Evolutionary conservation across 1,140 invertebrate species (phyloP).

Genomic region (Bradynema listronoti): DNA sequence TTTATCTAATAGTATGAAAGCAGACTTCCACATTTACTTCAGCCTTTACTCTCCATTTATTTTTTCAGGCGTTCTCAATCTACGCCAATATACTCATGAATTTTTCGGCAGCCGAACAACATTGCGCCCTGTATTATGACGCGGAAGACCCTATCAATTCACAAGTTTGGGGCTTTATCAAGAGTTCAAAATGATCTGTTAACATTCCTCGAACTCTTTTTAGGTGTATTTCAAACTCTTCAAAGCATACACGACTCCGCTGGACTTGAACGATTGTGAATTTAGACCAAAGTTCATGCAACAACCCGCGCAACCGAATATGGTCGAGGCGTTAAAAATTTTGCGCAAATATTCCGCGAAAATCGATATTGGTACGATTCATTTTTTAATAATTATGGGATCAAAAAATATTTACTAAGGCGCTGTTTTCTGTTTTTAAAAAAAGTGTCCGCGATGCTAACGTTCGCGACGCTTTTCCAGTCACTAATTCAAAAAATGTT

Average conservation of each 20-base stretch:
- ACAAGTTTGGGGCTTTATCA: constrained; percentile 16
- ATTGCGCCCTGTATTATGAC: constrained; percentile 35
- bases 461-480: neutral
- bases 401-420: neutral
- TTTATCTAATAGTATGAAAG: neutral
- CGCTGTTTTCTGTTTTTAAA: neutral
- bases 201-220: constrained; percentile 10
- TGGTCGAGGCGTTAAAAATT: constrained; percentile 35
- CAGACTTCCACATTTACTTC: neutral
- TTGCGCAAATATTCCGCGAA: constrained; percentile 30
- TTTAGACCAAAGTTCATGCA: constrained; percentile 10
- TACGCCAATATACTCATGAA: constrained; percentile 78
- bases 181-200: constrained; percentile 2
- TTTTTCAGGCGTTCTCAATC: constrained; percentile 69
- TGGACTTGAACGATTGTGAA: constrained; percentile 7
- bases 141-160: constrained; percentile 24
- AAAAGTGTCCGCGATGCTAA: too few species aligned
- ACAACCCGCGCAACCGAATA: constrained; percentile 18
- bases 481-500: too few species aligned
- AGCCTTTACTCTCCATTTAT: neutral
- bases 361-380: constrained; percentile 28
- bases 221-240: constrained; percentile 41
- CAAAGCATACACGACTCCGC: constrained; percentile 29
- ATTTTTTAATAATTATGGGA: neutral
- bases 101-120: constrained; percentile 68